A percentile compares a stretch with the other conserved stretches of the same genome.
phyloP scores from a whole-genome alignment of 2,797 vertebrate species.

The Merluccius polli region DNA sequence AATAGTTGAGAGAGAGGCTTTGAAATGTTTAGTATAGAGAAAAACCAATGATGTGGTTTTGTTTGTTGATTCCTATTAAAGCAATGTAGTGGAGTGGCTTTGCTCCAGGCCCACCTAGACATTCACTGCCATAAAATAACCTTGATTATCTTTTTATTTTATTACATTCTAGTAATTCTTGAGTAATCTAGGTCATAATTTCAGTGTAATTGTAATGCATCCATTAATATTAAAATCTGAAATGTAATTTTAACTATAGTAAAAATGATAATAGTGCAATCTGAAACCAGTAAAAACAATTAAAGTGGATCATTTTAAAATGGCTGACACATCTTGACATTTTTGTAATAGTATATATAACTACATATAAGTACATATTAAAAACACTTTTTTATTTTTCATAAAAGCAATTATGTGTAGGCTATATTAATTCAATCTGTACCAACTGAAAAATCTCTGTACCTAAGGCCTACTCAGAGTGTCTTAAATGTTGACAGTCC shows the following conservation, averaged over 20 bases:
- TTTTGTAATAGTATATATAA: not conserved
- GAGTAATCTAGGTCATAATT: too few species aligned
- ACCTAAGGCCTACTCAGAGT: not conserved
- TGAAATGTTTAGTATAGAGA: constrained; percentile 8
- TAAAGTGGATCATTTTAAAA: not conserved
- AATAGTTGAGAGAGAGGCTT: not conserved
- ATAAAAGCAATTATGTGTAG: not conserved
- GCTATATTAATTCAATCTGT: not conserved
- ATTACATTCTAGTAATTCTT: too few species aligned
- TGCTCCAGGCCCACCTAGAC: not conserved
- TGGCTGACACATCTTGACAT: too few species aligned
- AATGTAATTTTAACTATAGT: not conserved
- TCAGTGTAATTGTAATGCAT: not conserved
- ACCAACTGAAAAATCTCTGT: not conserved
- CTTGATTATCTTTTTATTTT: too few species aligned
- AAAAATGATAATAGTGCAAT: not conserved
- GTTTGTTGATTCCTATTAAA: constrained; percentile 11
- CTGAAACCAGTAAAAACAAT: not conserved
- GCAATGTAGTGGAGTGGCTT: not conserved
- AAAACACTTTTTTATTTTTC: too few species aligned
- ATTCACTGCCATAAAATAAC: not conserved
- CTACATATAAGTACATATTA: not conserved
- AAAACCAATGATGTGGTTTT: not conserved
- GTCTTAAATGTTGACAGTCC: not conserved
- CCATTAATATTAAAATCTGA: not conserved